Percentiles rank a stretch among this genome's conserved stretches.
phyloP scores from a whole-genome alignment of 2,888 invertebrate species.

The Rosalia funebris region DNA sequence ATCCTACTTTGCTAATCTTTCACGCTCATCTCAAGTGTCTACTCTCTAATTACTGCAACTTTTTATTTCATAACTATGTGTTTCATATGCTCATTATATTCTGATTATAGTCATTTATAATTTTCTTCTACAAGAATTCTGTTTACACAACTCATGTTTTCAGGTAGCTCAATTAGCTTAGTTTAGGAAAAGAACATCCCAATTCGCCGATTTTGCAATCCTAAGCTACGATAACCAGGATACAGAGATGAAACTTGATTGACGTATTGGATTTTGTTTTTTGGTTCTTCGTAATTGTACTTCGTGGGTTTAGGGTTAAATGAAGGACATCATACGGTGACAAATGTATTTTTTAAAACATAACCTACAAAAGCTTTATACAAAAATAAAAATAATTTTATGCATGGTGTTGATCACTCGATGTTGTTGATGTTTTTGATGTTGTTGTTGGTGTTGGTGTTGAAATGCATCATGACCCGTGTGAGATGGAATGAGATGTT shows the following conservation, averaged over 20 bases:
- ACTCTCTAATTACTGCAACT: slow-evolving; percentile 3
- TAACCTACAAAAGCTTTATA: slow-evolving; percentile 66
- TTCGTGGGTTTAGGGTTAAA: too few relatives aligned
- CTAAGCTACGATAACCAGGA: background rate
- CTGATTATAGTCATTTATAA: slow-evolving; percentile 16
- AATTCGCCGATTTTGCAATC: background rate
- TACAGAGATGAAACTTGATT: background rate
- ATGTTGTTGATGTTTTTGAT: slow-evolving; percentile 48
- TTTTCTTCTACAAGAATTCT: slow-evolving; percentile 15
- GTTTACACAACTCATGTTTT: slow-evolving; percentile 11
- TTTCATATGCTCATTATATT: background rate
- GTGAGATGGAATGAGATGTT: slow-evolving; percentile 55
- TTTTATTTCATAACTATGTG: slow-evolving; percentile 15
- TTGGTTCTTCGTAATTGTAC: too few relatives aligned
- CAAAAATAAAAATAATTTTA: slow-evolving; percentile 60
- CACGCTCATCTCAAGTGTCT: background rate
- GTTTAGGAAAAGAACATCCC: too few relatives aligned
- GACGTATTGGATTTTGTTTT: background rate
- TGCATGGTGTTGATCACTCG: slow-evolving; percentile 54
- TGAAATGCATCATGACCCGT: slow-evolving; percentile 64
- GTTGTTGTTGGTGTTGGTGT: slow-evolving; percentile 47
- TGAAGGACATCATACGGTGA: slow-evolving; percentile 61
- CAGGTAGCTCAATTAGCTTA: too few relatives aligned
- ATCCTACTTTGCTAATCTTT: background rate
- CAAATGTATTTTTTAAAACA: slow-evolving; percentile 66